Base-by-base conservation (phyloP, 2,888 invertebrate species). In the Agrotis exclamationis region DNA sequence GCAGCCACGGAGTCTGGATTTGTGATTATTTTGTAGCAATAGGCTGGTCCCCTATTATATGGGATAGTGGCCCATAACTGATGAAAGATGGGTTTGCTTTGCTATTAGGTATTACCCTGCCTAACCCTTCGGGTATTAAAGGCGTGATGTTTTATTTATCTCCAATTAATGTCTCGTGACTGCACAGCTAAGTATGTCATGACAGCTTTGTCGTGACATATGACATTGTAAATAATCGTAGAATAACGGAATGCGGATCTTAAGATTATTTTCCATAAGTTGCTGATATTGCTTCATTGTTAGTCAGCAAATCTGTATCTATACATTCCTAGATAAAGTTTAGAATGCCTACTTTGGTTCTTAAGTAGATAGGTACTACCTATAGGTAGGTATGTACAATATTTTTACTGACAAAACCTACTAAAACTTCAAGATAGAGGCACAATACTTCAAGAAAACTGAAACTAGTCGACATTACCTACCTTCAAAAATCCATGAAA, bases 191-290 rank as follows among this genome's bases (percentile, higher is more conserved):
- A 64, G 28, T 64, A 62, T 77, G 66, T 57, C 66, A 67, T 77
- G 62, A 56, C 45, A 59, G 62, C 14, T 48, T 57, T 50, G 16
- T 66, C 62, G 59, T 66, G 70, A 57, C 28, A 63, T 65, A 66
- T 58, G 53, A 33, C 48, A 24, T 62, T 22, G 24, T 53, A 33
- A 69, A 53, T 64, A 51, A 64, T 53, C 28, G 44, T n/a, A 24
- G n/a, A 33, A 28, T 59, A n/a, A 44, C 9, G 70, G 77, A 70
- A 78, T 78, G 70, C 81, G 64, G 77, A 76, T 65, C n/a, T 54
- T 59, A 45, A 44, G 47, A 45, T 14, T 14, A 44, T 48, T 44
- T 58, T 58, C 11, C 24, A 20, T 44, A 33, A 58, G 18, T 28
- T 57, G n/a, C 7, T 60, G 16, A 9, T 54, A 54, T n/a, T 54